These are phyloP conservation scores for Harpagus bidentatus DNA, from an alignment of 2,113 vertebrate species.

Conservation along the genomic window DNA sequence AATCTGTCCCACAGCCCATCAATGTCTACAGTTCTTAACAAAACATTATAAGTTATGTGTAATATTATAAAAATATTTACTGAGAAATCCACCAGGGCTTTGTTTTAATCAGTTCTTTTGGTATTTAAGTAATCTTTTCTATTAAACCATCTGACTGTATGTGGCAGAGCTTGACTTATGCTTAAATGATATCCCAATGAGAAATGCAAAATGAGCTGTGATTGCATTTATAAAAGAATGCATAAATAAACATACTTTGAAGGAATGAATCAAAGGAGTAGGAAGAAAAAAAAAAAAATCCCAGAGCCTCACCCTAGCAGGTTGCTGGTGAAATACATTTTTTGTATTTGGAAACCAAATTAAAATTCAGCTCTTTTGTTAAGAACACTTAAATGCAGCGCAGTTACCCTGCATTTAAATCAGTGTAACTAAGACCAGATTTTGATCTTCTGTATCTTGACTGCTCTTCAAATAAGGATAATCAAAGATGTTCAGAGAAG, in stretches of 20 bases:
- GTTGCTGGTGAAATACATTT: not conserved
- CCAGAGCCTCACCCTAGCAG: not conserved
- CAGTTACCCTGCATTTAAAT: not conserved
- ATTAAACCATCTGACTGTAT: not conserved
- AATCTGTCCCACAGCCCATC: not conserved
- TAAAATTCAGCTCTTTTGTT: not conserved
- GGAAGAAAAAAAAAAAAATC: not conserved
- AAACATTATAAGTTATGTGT: not conserved
- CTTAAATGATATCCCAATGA: slow-evolving; percentile 9
- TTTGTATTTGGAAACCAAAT: not conserved
- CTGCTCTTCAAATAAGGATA: not conserved
- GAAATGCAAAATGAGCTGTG: slow-evolving; percentile 16
- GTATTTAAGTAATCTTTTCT: slow-evolving; percentile 3
- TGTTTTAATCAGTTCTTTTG: slow-evolving; percentile 1
- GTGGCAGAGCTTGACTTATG: not conserved
- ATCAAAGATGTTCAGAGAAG: not conserved
- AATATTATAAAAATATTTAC: not conserved
- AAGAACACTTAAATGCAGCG: not conserved
- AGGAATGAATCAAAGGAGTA: not conserved
- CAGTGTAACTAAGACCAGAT: not conserved
- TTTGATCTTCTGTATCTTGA: not conserved
- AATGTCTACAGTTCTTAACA: not conserved
- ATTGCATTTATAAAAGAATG: not conserved
- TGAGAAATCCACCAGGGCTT: not conserved
- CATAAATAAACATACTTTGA: slow-evolving; percentile 6